These are phyloP conservation scores for Cryptoprocta ferox DNA, from an alignment of 2,797 vertebrate genomes.

Conservation along the genomic window DNA sequence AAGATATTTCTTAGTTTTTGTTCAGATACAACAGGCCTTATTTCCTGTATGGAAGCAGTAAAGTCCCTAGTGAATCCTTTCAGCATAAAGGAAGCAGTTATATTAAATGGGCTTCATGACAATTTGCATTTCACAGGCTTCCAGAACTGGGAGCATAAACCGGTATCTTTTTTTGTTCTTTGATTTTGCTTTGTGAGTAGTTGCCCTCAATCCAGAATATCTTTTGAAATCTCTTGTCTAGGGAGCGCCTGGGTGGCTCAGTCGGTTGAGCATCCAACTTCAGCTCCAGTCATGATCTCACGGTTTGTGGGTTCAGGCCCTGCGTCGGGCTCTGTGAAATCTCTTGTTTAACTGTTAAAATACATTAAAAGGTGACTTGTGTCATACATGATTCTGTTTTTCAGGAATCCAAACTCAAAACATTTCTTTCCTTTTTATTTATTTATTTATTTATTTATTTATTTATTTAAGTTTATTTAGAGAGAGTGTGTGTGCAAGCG, in stretches of 20 bases:
- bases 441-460: too few species aligned
- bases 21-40: slow-evolving; percentile 77
- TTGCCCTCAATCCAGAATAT: slow-evolving; percentile 59
- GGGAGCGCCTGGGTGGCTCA: too few species aligned
- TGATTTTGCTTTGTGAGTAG: slow-evolving; percentile 60
- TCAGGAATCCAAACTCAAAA: slow-evolving; percentile 63
- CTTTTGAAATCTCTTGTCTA: slow-evolving; percentile 37
- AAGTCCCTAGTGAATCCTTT: slow-evolving; percentile 81
- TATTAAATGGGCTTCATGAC: slow-evolving; percentile 84
- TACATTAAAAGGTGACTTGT: slow-evolving; percentile 72
- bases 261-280: too few species aligned
- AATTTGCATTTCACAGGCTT: slow-evolving; percentile 78
- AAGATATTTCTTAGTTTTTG: slow-evolving; percentile 65
- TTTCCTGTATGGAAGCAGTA: slow-evolving; percentile 87
- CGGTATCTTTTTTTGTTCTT: slow-evolving; percentile 77
- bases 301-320: too few species aligned
- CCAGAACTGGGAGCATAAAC: slow-evolving; percentile 70
- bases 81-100: slow-evolving; percentile 85
- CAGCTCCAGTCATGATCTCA: too few species aligned
- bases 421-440: not conserved
- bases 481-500: too few species aligned
- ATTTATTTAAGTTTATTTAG: too few species aligned
- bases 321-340: not conserved
- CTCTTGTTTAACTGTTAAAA: slow-evolving; percentile 68
- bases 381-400: slow-evolving; percentile 40